Evolutionary conservation across 2,113 vertebrate genomes (phyloP).

Genomic region (Prunella fulvescens): DNA sequence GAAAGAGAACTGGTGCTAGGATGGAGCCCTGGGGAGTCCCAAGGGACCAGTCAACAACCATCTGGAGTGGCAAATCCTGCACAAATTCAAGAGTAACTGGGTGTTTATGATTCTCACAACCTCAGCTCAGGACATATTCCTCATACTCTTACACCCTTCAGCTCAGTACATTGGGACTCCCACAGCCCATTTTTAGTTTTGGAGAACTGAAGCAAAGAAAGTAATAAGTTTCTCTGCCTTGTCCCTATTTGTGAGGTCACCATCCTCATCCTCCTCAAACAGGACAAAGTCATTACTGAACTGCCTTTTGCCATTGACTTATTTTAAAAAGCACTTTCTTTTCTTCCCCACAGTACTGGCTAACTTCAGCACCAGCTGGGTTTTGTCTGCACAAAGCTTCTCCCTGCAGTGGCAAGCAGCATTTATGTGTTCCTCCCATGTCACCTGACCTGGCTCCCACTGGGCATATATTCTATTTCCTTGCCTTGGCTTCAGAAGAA

Average conservation of each 20-base stretch:
- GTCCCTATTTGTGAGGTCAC: neutral
- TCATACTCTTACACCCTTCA: neutral
- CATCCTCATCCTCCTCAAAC: neutral
- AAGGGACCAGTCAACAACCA: too few species aligned
- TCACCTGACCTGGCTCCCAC: neutral
- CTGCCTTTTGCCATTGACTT: neutral
- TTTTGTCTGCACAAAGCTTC: neutral
- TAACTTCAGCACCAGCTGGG: neutral
- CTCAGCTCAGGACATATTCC: neutral
- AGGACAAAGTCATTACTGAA: neutral
- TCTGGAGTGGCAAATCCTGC: neutral
- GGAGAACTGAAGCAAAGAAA: neutral
- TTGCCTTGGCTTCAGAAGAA: neutral
- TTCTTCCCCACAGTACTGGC: neutral
- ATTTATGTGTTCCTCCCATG: neutral
- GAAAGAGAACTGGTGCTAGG: neutral
- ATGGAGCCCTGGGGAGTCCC: neutral
- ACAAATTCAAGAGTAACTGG: neutral
- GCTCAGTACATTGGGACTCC: neutral
- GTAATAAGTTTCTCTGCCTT: neutral
- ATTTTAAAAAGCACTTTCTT: neutral
- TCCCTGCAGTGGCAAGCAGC: neutral
- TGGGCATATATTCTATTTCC: neutral
- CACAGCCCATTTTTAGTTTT: neutral
- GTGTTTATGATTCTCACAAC: neutral